Base-by-base conservation (phyloP, 2,888 invertebrate genomes). In the Frankliniella intonsa region DNA sequence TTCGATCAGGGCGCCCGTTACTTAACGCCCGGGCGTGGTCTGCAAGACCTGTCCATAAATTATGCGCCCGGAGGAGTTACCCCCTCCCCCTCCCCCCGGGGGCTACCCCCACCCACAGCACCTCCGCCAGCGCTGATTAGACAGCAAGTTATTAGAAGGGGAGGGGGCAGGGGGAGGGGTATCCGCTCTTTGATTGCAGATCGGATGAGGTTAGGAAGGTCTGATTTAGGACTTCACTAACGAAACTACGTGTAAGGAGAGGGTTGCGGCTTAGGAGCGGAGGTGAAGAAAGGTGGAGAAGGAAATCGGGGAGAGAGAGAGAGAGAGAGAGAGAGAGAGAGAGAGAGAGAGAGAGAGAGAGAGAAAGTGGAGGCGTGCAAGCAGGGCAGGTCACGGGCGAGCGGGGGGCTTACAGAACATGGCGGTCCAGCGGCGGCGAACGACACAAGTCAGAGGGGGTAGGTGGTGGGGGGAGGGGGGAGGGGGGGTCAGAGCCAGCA, bases 261-360 rank as follows among this genome's bases (percentile, higher is more conserved):
- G 38, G 38, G 38, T 38, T 38, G n/a, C n/a, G 38, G 38, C 38
- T 3, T 38, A 38, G 5, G 38, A 5, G 2, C 38, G 38, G 38
- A 38, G 38, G 38, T 3, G 38, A 38, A 38, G 62, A n/a, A 14
- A 62, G 62, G 17, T 2, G 2, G 55, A 55, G 55, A 55, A 8
- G 7, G 55, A 55, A 8, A 55, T n/a, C n/a, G n/a, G 55, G 7
- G 55, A 55, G 55, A 55, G 55, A 55, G 55, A 55, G 55, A 55
- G 55, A 55, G 55, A 55, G 55, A 55, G 55, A 55, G 55, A 55
- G 55, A 55, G 55, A 55, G 55, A 55, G 55, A 55, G 55, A 55
- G 55, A 55, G 55, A 55, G 55, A 17, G 55, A 17, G 55, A 17
- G 55, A 17, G 55, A 17, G 55, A 17, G 12, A 17, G 17, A 55